Evolutionary conservation across 2,113 vertebrate genomes (phyloP), one percentile per base, ranked within the genome.

Genomic region (Anser brachyrhynchus): DNA sequence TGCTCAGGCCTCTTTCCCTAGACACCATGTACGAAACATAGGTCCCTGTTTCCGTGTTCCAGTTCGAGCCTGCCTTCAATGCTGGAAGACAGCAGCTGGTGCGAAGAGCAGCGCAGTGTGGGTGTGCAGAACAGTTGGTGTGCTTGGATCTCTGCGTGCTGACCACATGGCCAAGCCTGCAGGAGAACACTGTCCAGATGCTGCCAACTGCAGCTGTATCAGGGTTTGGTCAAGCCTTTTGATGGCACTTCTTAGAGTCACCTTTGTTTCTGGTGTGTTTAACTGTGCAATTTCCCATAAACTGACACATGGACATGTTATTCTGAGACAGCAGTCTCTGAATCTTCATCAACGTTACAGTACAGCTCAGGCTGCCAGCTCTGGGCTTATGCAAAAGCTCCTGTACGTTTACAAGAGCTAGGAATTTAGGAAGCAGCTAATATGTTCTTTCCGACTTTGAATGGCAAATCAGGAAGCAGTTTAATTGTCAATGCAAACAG

Each of bases 181-280:
- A 13, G 33, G 58, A 1, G 6, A 64, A n/a, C 44, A 46, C 17
- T 14, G 6, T 35, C n/a, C 2, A 1, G 25, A 16, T 1, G 0
- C 66, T 46, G 35, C 5, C n/a, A 11, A 29, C 51, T n/a, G 19
- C 35, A 44, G 51, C 0, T 0, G 21, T 62, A 8, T 52, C 52
- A 16, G 31, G 8, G 58, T 58, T 29, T 52, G 57, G 16, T 31
- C 35, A 73, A 37, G 28, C 37, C 51, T 52, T 13, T 25, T 52
- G 37, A 23, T 37, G 37, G 28, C 52, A 29, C 29, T 12, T 72
- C 28, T 19, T 43, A 65, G 41, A 52, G 12, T 29, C 65, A 26
- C 7, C 18, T 88, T 37, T 64, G 41, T 31, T 83, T 71, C 65
- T 92, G 43, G 13, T 31, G 22, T 25, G 13, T 51, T 70, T 81